These are phyloP conservation scores for Dolichoris vasculosae DNA, from an alignment of 1,140 invertebrate genomes.

Conservation along the genomic window DNA sequence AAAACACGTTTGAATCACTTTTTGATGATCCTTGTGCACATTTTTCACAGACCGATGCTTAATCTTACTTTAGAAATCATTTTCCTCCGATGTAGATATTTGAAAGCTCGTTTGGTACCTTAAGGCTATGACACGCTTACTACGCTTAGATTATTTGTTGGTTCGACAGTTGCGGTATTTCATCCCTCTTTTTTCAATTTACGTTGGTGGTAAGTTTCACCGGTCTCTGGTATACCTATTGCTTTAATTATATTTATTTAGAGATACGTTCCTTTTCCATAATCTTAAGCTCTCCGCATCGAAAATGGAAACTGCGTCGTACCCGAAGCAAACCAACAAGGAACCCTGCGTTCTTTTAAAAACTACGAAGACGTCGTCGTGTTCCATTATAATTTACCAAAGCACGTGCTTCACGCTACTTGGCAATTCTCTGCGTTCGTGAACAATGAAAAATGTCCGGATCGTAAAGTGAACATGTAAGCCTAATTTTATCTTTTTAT, in stretches of 20 bases:
- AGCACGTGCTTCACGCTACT: conserved; percentile 73
- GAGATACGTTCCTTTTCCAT: not conserved
- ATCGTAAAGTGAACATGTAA: conserved; percentile 74
- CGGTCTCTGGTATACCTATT: not conserved
- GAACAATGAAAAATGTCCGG: conserved; percentile 71
- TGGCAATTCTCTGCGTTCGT: conserved; percentile 77
- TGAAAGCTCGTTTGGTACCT: not conserved
- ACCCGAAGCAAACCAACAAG: conserved; percentile 75
- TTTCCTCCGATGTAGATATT: not conserved
- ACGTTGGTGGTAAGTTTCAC: conserved; percentile 15
- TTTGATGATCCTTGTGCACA: not conserved
- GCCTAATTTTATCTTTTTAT: conserved; percentile 34
- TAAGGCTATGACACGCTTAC: not conserved
- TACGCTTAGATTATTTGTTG: not conserved
- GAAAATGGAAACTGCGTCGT: conserved; percentile 52
- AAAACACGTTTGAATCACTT: no score
- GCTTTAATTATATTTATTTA: not conserved
- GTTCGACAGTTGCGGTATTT: not conserved
- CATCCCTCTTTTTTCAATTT: not conserved
- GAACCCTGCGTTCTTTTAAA: conserved; percentile 72
- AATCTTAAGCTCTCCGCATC: conserved; percentile 18
- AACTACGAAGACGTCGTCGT: conserved; percentile 75
- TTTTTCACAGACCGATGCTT: not conserved
- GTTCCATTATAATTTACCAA: conserved; percentile 76
- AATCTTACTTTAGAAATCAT: not conserved